A percentile compares a stretch with the other conserved stretches of the same genome.
Evolutionary conservation across 2,888 invertebrate species (phyloP).

Genomic region (Crematogaster levior): DNA sequence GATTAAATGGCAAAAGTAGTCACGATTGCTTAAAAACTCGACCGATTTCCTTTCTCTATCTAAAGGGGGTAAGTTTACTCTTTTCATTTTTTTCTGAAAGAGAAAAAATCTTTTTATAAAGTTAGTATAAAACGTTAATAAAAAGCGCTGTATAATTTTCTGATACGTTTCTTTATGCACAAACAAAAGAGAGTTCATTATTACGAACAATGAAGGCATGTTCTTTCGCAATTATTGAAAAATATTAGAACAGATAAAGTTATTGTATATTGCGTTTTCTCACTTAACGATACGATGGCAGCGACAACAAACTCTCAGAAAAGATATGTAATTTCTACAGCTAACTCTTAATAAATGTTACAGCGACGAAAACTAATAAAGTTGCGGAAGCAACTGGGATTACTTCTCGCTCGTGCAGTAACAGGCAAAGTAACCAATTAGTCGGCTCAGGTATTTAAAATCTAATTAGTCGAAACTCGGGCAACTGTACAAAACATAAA

Average conservation of each 20-base stretch:
- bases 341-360: slow-evolving; percentile 57
- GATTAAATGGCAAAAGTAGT: not conserved
- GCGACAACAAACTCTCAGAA: slow-evolving; percentile 4
- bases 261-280: slow-evolving; percentile 24
- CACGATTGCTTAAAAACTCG: slow-evolving; percentile 14
- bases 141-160: not conserved
- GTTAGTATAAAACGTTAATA: not conserved
- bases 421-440: slow-evolving; percentile 65
- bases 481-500: slow-evolving; percentile 56
- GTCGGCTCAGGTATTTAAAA: slow-evolving; percentile 60
- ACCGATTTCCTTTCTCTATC: not conserved
- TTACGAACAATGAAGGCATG: not conserved
- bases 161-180: not conserved
- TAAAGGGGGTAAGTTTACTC: not conserved
- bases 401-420: slow-evolving; percentile 42
- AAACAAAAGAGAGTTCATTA: not conserved
- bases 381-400: slow-evolving; percentile 46
- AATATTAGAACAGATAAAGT: not conserved
- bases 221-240: not conserved
- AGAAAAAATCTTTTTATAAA: not conserved
- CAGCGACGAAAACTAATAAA: slow-evolving; percentile 46
- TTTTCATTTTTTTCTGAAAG: not conserved
- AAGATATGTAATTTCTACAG: slow-evolving; percentile 31
- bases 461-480: slow-evolving; percentile 68
- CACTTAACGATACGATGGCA: not conserved